Percentiles rank a stretch among this genome's conserved stretches.
These are phyloP conservation scores for Panzeria rudis DNA, from an alignment of 2,888 invertebrate species.

Conservation along the genomic window DNA sequence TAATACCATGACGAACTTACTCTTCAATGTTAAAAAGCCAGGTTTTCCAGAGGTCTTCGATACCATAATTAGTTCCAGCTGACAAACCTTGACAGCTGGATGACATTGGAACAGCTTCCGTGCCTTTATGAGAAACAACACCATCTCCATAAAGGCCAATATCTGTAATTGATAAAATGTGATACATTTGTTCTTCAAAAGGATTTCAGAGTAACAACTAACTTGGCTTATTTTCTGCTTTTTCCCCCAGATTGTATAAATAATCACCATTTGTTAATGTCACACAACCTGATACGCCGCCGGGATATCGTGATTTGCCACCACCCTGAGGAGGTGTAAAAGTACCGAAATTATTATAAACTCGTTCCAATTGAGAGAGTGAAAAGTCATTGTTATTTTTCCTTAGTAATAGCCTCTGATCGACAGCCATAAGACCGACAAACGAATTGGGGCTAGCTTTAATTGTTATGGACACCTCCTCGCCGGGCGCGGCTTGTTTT, in stretches of 20 bases:
- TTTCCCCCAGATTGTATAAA: constrained; percentile 78
- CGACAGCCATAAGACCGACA: constrained; percentile 94
- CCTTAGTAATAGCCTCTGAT: constrained; percentile 90
- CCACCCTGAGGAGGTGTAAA: constrained; percentile 82
- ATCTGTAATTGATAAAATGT: neutral
- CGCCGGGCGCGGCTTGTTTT: constrained; percentile 90
- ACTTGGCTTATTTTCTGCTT: constrained; percentile 69
- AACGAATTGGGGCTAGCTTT: constrained; percentile 93
- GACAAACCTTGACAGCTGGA: neutral
- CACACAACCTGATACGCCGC: constrained; percentile 79
- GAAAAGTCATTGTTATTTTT: constrained; percentile 86
- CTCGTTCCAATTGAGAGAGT: constrained; percentile 83
- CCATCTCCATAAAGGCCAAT: neutral
- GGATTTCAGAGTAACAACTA: constrained; percentile 49
- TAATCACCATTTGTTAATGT: constrained; percentile 82
- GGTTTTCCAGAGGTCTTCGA: neutral
- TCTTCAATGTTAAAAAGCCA: neutral
- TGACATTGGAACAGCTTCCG: neutral
- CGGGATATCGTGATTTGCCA: constrained; percentile 81
- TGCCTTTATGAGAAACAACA: neutral
- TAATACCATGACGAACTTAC: neutral
- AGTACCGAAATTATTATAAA: constrained; percentile 85
- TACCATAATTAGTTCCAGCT: neutral
- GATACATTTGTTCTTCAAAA: neutral
- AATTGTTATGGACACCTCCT: constrained; percentile 90